These are phyloP conservation scores for Drosophila merina DNA, from an alignment of 2,888 invertebrate species.

Conservation along the genomic window DNA sequence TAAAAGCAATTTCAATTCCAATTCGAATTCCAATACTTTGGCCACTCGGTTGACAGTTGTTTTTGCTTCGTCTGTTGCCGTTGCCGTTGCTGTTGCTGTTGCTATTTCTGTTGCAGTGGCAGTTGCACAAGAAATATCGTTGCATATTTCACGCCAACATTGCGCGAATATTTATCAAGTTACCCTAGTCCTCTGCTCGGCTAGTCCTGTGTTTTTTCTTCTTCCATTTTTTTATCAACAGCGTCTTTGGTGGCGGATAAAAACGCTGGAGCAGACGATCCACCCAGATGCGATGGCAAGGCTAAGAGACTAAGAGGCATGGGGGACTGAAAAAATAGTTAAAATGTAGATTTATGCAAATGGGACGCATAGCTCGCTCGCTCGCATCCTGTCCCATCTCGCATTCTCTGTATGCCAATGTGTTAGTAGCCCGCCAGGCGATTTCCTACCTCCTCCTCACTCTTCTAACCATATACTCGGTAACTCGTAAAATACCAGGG, in stretches of 20 bases:
- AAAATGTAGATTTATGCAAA: conserved; percentile 78
- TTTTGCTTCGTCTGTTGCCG: conserved; percentile 10
- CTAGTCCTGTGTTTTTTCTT: background rate
- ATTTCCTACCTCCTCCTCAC: conserved; percentile 2
- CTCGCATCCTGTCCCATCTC: conserved; percentile 53
- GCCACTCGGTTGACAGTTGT: conserved; percentile 40
- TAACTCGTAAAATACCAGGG: conserved; percentile 1
- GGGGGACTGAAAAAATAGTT: conserved; percentile 51
- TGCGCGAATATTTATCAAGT: conserved; percentile 53
- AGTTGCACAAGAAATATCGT: conserved; percentile 48
- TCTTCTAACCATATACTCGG: background rate
- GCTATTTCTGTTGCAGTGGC: conserved; percentile 12
- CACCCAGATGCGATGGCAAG: conserved; percentile 10
- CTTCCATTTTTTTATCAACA: conserved; percentile 6
- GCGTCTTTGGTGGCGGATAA: conserved; percentile 33
- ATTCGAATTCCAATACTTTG: conserved; percentile 22
- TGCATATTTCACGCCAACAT: conserved; percentile 49
- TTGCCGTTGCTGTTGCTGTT: background rate
- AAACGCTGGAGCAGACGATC: conserved; percentile 13
- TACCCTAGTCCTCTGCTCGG: conserved; percentile 31
- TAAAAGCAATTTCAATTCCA: conserved; percentile 38
- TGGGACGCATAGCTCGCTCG: conserved; percentile 41
- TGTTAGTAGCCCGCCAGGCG: conserved; percentile 51
- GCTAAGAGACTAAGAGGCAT: background rate
- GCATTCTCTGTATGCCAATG: conserved; percentile 48